Conservation (phyloP, 2,888 invertebrate genomes). For the Esperia sulphurella region DNA sequence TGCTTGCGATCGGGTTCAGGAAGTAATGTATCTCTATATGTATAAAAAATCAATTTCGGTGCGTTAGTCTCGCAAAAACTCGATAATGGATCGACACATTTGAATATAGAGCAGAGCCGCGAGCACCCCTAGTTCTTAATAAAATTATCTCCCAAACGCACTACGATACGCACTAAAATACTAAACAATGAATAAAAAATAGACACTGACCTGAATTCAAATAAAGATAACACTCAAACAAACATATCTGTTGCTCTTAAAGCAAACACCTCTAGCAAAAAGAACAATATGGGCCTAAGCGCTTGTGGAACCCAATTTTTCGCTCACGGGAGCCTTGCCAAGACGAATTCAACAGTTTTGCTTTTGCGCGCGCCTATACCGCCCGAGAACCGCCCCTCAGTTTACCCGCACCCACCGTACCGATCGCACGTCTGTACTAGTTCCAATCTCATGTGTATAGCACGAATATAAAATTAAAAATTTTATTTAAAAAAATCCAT, state of each 20-base stretch:
- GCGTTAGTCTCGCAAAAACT: too few relatives aligned
- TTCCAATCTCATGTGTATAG: conserved; percentile 18
- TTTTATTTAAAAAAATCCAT: conserved; percentile 29
- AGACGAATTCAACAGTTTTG: conserved; percentile 65
- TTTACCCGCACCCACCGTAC: conserved; percentile 25
- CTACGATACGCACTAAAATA: too few relatives aligned
- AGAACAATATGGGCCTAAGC: conserved; percentile 19
- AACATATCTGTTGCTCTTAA: neutral
- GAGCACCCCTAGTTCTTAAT: too few relatives aligned
- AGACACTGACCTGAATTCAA: neutral
- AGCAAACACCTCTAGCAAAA: conserved; percentile 3
- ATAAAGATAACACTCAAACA: neutral
- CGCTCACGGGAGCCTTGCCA: conserved; percentile 34
- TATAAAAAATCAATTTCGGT: too few relatives aligned
- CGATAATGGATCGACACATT: too few relatives aligned
- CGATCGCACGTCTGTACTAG: conserved; percentile 37
- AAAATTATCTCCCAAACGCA: too few relatives aligned
- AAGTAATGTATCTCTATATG: too few relatives aligned
- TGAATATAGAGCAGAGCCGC: too few relatives aligned
- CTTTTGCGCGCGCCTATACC: conserved; percentile 71
- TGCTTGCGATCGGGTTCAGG: too few relatives aligned
- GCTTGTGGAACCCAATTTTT: conserved; percentile 31
- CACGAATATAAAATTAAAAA: conserved; percentile 25
- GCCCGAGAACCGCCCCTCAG: conserved; percentile 40
- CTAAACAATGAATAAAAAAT: too few relatives aligned